These are phyloP conservation scores for Danaus plexippus DNA, from an alignment of 1,140 invertebrate species.

Conservation along the genomic window DNA sequence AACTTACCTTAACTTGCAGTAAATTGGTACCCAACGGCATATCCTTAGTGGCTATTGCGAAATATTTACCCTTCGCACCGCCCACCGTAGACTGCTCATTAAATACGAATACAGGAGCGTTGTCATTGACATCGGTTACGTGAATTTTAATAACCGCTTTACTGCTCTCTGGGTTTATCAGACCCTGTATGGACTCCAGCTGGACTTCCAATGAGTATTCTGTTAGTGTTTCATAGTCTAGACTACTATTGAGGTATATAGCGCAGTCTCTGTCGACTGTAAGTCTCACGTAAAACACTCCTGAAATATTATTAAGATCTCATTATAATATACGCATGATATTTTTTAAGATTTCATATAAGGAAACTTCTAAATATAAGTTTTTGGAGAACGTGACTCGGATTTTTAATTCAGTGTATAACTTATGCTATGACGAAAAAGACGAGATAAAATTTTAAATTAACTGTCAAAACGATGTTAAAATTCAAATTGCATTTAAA, in stretches of 20 bases:
- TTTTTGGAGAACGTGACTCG: too few relatives aligned
- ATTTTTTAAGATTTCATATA: too few relatives aligned
- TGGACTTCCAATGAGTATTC: slow-evolving; percentile 84
- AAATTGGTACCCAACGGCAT: slow-evolving; percentile 82
- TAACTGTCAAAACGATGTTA: not conserved
- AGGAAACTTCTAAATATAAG: too few relatives aligned
- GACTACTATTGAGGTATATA: slow-evolving; percentile 76
- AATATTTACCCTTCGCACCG: slow-evolving; percentile 60
- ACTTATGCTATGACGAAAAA: too few relatives aligned
- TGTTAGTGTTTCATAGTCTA: slow-evolving; percentile 84
- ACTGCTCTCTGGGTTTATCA: slow-evolving; percentile 82
- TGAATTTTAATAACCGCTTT: slow-evolving; percentile 84
- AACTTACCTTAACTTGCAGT: slow-evolving; percentile 77
- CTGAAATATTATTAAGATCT: slow-evolving; percentile 48
- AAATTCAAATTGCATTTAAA: too few relatives aligned
- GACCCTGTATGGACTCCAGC: slow-evolving; percentile 81
- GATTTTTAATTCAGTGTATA: too few relatives aligned
- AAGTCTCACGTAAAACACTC: slow-evolving; percentile 79
- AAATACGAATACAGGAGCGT: slow-evolving; percentile 85
- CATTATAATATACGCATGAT: too few relatives aligned
- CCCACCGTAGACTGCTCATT: slow-evolving; percentile 70
- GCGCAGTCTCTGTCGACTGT: slow-evolving; percentile 86
- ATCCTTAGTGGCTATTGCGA: slow-evolving; percentile 77
- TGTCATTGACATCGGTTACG: slow-evolving; percentile 90
- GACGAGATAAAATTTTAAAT: not conserved